These are phyloP conservation scores for Etia nguti DNA, from an alignment of 2,113 vertebrate genomes.

Conservation along the genomic window DNA sequence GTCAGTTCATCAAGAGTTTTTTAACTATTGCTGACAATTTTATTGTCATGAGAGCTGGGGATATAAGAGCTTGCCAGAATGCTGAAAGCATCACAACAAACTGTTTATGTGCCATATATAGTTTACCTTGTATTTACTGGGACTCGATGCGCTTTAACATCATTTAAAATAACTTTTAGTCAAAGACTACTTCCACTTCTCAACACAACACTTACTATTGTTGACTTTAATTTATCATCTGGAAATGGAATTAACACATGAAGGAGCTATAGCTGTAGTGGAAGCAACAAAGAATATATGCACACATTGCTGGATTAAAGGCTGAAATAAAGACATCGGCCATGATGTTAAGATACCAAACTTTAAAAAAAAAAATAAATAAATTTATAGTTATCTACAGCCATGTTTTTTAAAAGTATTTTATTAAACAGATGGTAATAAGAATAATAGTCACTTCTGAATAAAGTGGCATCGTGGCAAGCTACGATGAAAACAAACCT, in stretches of 20 bases:
- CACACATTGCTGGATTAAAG: not conserved
- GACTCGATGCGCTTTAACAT: slow-evolving; percentile 1
- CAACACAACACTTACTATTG: not conserved
- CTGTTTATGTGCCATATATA: slow-evolving; percentile 6
- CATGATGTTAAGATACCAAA: not conserved
- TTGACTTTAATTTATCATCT: not conserved
- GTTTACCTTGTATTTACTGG: slow-evolving; percentile 20
- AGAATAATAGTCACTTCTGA: not conserved
- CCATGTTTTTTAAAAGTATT: not conserved
- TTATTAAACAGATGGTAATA: not conserved
- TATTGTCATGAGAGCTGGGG: not conserved
- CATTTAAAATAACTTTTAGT: slow-evolving; percentile 11
- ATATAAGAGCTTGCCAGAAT: slow-evolving; percentile 8
- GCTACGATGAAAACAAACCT: not conserved
- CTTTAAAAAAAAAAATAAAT: not conserved
- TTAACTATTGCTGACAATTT: slow-evolving; percentile 36
- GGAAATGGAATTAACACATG: not conserved
- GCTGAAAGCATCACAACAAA: slow-evolving; percentile 23
- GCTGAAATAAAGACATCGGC: not conserved
- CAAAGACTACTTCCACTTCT: not conserved
- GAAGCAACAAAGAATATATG: not conserved
- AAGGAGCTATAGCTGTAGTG: not conserved
- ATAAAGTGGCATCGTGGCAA: not conserved
- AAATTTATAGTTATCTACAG: not conserved
- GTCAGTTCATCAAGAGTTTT: slow-evolving; percentile 27